Percentiles rank a stretch among this genome's conserved stretches.
Evolutionary conservation across 1,140 invertebrate genomes (phyloP).

Genomic region (Nymphalis io): DNA sequence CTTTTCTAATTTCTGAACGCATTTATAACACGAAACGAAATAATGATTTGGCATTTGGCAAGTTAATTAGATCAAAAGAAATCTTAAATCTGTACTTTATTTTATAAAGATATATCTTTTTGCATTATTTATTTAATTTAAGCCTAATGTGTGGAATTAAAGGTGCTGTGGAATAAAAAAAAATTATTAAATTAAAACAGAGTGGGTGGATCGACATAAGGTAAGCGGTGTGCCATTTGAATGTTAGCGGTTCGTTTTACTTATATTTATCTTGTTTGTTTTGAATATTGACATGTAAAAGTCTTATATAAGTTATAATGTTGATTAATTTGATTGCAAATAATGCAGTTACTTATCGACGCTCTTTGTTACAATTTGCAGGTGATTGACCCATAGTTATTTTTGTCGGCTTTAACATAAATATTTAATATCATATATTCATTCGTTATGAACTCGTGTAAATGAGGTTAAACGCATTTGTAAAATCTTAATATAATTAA

Average conservation of each 20-base stretch:
- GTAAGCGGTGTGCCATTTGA: slow-evolving; percentile 54
- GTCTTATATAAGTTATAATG: slow-evolving; percentile 66
- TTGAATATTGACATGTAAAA: slow-evolving; percentile 48
- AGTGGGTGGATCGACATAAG: slow-evolving; percentile 4
- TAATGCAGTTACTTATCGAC: slow-evolving; percentile 47
- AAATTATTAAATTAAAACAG: background rate
- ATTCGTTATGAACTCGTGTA: background rate
- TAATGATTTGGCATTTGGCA: slow-evolving; percentile 68
- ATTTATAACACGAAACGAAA: slow-evolving; percentile 8
- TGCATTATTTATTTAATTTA: slow-evolving; percentile 6
- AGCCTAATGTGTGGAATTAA: background rate
- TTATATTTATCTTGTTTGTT: slow-evolving; percentile 56
- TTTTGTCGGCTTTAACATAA: slow-evolving; percentile 4
- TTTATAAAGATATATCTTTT: background rate
- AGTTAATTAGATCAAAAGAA: slow-evolving; percentile 39
- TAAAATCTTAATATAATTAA: background rate
- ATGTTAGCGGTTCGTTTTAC: slow-evolving; percentile 56
- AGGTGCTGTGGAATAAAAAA: background rate
- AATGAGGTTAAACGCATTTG: slow-evolving; percentile 1
- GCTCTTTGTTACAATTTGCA: slow-evolving; percentile 42
- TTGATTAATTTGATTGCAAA: slow-evolving; percentile 50
- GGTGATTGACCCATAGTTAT: slow-evolving; percentile 49
- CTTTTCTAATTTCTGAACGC: background rate
- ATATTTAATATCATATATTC: background rate
- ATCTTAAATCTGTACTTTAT: background rate